A percentile compares a stretch with the other conserved stretches of the same genome.
phyloP scores from a whole-genome alignment of 2,888 invertebrate species.

The Drosophila lacicola region DNA sequence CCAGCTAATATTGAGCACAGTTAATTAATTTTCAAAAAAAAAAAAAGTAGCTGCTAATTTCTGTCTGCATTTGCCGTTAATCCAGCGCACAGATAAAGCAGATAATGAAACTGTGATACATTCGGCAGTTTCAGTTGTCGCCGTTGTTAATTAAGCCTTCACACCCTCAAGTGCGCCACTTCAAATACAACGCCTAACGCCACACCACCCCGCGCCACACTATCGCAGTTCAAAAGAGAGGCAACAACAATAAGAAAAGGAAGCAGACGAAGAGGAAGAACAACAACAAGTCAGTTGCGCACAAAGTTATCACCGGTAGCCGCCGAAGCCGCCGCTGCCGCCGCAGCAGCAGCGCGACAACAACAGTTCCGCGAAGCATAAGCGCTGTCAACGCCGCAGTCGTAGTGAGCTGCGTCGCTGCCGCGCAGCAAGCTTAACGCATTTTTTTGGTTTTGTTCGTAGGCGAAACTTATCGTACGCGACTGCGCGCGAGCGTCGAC shows the following conservation, averaged over 20 bases:
- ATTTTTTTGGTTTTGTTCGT: constrained; percentile 29
- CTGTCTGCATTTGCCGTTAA: constrained; percentile 26
- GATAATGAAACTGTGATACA: constrained; percentile 76
- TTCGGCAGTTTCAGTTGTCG: constrained; percentile 43
- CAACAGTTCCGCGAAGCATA: constrained; percentile 24
- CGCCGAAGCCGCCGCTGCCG: constrained; percentile 3
- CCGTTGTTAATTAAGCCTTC: constrained; percentile 73
- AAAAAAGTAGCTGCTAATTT: constrained; percentile 46
- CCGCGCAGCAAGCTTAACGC: constrained; percentile 14
- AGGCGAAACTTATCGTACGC: constrained; percentile 27
- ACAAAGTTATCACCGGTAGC: constrained; percentile 40
- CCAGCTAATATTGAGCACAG: constrained; percentile 25
- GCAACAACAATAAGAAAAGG: constrained; percentile 25
- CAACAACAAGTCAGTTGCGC: constrained; percentile 18
- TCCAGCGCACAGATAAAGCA: constrained; percentile 44
- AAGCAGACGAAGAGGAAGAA: constrained; percentile 16
- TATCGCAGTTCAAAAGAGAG: constrained; percentile 40
- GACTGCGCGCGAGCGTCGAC: constrained; percentile 21
- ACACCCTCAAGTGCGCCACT: constrained; percentile 72
- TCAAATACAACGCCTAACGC: constrained; percentile 26
- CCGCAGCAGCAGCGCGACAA: constrained; percentile 7
- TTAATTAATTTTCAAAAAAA: constrained; percentile 30
- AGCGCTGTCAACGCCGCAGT: constrained; percentile 20
- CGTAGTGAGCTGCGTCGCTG: constrained; percentile 17
- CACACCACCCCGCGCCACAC: constrained; percentile 13